Evolutionary conservation across 2,888 invertebrate species (phyloP).

Genomic region (Xestoiulus laeticollis): DNA sequence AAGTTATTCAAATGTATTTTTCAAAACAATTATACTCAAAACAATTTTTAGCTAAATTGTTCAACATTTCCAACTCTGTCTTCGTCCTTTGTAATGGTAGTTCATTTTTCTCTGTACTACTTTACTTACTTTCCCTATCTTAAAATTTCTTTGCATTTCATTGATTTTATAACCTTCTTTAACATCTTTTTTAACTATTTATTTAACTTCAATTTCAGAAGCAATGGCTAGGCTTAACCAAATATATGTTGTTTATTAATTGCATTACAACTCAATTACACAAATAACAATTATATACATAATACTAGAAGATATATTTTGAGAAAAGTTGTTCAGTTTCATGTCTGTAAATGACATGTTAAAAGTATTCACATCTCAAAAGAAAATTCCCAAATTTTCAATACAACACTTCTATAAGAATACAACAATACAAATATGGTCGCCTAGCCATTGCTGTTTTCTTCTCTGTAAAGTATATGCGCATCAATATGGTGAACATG

Average conservation of each 20-base stretch:
- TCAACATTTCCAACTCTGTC: neutral
- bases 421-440: neutral
- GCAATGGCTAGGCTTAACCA: conserved; percentile 17
- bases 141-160: neutral
- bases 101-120: neutral
- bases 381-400: neutral
- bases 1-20: too few species aligned
- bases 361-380: too few species aligned
- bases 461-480: neutral
- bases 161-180: neutral
- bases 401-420: neutral
- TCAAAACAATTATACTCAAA: too few species aligned
- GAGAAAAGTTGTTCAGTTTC: too few species aligned
- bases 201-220: neutral
- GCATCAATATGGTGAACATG: too few species aligned
- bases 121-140: neutral
- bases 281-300: too few species aligned
- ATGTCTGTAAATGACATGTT: too few species aligned
- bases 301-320: too few species aligned
- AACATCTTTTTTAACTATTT: neutral
- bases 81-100: neutral
- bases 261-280: neutral
- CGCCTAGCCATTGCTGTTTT: neutral
- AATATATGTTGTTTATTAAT: neutral
- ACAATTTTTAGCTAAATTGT: too few species aligned